Conservation (phyloP, 2,113 vertebrate species). For the Theristicus caerulescens region DNA sequence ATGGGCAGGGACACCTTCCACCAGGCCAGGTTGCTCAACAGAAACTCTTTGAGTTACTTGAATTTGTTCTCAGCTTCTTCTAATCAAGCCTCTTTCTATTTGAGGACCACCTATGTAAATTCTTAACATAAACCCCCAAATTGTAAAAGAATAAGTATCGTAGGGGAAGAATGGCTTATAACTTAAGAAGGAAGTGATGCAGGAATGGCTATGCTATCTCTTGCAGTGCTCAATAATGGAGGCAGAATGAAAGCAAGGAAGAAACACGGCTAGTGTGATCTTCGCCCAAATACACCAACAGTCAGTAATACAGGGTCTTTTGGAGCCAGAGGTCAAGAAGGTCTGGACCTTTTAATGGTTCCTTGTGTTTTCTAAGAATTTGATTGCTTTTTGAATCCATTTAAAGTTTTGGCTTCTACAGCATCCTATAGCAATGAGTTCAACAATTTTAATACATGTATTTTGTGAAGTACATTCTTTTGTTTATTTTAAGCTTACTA, state of each 20-base stretch:
- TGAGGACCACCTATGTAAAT: not conserved
- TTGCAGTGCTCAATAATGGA: not conserved
- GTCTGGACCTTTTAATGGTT: not conserved
- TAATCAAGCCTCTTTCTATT: not conserved
- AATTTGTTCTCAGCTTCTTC: not conserved
- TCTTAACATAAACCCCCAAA: not conserved
- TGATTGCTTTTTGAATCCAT: not conserved
- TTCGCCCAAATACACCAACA: not conserved
- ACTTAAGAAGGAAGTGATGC: not conserved
- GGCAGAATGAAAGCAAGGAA: not conserved
- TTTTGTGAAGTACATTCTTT: not conserved
- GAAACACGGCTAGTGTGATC: not conserved
- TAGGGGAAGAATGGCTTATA: not conserved
- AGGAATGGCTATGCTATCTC: not conserved
- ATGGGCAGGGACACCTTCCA: not conserved
- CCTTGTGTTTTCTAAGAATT: not conserved
- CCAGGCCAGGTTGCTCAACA: not conserved
- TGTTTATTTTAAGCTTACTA: not conserved
- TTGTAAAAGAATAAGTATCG: not conserved
- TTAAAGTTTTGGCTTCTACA: not conserved
- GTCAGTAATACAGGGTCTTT: not conserved
- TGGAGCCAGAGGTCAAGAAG: not conserved
- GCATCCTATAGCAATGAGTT: not conserved
- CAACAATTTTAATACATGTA: not conserved
- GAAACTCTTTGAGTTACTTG: not conserved